Conservation (phyloP, 2,113 vertebrate species). For the Mus pahari region DNA sequence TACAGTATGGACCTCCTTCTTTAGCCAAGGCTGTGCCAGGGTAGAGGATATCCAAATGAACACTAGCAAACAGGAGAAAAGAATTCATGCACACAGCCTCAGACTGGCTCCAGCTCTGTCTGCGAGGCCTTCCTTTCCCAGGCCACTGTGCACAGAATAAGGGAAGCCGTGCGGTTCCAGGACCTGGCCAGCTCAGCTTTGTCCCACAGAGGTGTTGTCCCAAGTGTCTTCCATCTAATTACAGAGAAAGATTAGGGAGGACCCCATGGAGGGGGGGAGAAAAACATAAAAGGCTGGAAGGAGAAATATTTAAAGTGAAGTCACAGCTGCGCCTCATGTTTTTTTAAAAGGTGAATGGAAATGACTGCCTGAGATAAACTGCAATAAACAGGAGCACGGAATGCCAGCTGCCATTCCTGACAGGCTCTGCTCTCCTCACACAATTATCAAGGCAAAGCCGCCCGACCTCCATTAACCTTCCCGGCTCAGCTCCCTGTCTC, state of each 20-base stretch:
- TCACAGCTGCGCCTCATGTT: conserved; percentile 80
- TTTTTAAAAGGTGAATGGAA: conserved; percentile 80
- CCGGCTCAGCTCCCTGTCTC: not conserved
- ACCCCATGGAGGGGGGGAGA: not conserved
- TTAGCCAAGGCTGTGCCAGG: too few relatives aligned
- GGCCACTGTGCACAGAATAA: not conserved
- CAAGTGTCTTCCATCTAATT: conserved; percentile 68
- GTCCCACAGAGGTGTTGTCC: conserved; percentile 52
- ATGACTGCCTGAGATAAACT: conserved; percentile 75
- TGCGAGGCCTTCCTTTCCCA: not conserved
- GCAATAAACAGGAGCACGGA: conserved; percentile 71
- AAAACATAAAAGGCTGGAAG: conserved; percentile 75
- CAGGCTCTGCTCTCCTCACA: conserved; percentile 70
- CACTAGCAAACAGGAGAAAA: not conserved
- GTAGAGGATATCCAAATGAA: not conserved
- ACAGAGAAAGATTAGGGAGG: conserved; percentile 76
- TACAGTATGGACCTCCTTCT: not conserved
- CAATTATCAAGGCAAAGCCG: conserved; percentile 68
- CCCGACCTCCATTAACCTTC: conserved; percentile 66
- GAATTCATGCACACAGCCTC: not conserved
- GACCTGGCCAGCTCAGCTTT: not conserved
- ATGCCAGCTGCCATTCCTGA: conserved; percentile 74
- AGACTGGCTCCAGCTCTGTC: not conserved
- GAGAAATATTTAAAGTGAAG: conserved; percentile 78
- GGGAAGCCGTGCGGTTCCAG: not conserved